phyloP scores from a whole-genome alignment of 2,113 vertebrate genomes.

The Martes martes region DNA sequence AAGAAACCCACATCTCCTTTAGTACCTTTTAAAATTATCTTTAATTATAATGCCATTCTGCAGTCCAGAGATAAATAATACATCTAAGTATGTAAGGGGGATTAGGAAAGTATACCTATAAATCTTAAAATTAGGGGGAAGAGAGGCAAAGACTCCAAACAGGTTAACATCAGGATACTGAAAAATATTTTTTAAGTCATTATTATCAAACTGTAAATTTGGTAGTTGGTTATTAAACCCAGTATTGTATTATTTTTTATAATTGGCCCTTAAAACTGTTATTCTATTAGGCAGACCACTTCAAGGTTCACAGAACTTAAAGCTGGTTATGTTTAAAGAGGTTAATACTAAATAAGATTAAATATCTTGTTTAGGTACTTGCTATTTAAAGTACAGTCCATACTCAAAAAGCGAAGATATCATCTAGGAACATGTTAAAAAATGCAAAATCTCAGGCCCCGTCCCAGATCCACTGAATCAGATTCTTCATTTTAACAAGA shows the following conservation, averaged over 20 bases:
- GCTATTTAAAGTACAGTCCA: neutral
- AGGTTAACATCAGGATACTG: neutral
- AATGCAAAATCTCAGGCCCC: neutral
- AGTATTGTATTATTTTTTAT: conserved; percentile 16
- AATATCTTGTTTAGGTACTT: neutral
- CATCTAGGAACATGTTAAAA: neutral
- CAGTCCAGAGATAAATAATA: neutral
- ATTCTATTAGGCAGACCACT: neutral
- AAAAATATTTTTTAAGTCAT: conserved; percentile 16
- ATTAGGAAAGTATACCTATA: neutral
- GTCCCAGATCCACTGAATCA: neutral
- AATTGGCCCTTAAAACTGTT: neutral
- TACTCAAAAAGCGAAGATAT: neutral
- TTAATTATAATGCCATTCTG: neutral
- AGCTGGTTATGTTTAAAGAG: neutral
- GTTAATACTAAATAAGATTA: neutral
- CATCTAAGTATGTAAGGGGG: neutral
- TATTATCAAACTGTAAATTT: neutral
- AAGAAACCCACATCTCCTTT: neutral
- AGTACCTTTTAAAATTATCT: neutral
- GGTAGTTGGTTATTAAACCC: neutral
- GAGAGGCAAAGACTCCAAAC: neutral
- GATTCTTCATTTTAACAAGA: neutral
- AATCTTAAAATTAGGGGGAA: neutral
- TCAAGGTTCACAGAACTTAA: neutral